These are phyloP conservation scores for Drosophila gunungcola DNA, from an alignment of 1,140 invertebrate genomes.

Conservation along the genomic window DNA sequence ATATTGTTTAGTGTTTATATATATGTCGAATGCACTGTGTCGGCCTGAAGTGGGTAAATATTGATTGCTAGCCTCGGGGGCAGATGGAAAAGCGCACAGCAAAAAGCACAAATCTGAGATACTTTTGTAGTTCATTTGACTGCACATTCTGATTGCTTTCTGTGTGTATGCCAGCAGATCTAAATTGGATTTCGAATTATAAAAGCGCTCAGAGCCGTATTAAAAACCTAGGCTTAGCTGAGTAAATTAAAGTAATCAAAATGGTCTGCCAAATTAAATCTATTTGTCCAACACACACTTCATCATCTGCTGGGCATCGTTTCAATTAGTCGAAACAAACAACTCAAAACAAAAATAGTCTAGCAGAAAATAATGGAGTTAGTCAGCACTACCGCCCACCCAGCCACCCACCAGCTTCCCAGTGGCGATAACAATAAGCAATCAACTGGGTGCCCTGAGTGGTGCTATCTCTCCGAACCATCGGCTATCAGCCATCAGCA, in stretches of 20 bases:
- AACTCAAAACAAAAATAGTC: slow-evolving; percentile 22
- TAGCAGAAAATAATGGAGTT: slow-evolving; percentile 18
- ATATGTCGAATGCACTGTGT: slow-evolving; percentile 35
- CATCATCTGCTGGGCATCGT: slow-evolving; percentile 36
- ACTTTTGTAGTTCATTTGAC: slow-evolving; percentile 16
- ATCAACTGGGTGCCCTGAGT: slow-evolving; percentile 40
- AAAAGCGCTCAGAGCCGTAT: not conserved
- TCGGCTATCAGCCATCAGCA: slow-evolving; percentile 36
- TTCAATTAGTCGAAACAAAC: slow-evolving; percentile 55
- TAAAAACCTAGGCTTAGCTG: not conserved
- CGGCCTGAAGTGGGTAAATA: slow-evolving; percentile 20
- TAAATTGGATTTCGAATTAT: slow-evolving; percentile 30
- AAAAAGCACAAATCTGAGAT: slow-evolving; percentile 29
- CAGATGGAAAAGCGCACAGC: not conserved
- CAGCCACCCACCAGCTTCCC: slow-evolving; percentile 1
- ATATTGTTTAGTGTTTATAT: slow-evolving; percentile 36
- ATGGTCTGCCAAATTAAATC: slow-evolving; percentile 46
- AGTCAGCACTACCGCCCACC: not conserved
- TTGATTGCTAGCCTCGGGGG: slow-evolving; percentile 8
- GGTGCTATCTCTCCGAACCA: slow-evolving; percentile 33
- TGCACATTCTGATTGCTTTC: slow-evolving; percentile 40
- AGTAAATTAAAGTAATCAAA: slow-evolving; percentile 34
- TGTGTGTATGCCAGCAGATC: slow-evolving; percentile 2
- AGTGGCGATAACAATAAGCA: slow-evolving; percentile 46
- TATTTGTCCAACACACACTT: slow-evolving; percentile 46